Conservation (phyloP, 2,797 vertebrate genomes). For the Crenuchus spilurus region DNA sequence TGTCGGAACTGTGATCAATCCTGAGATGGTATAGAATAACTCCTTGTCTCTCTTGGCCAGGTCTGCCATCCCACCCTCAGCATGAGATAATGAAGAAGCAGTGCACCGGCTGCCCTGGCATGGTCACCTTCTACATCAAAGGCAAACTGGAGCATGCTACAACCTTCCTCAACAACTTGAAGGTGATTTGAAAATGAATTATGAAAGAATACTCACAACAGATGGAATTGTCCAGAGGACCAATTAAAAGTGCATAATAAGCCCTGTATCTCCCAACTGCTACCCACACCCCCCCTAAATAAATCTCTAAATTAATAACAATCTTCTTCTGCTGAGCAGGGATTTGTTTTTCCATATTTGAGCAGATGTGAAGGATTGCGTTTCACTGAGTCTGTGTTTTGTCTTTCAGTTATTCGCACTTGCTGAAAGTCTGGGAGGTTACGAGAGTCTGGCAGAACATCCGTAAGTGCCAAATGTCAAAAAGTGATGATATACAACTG, state of each 20-base stretch:
- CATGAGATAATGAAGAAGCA: conserved; percentile 85
- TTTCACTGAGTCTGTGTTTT: not conserved
- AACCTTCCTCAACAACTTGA: conserved; percentile 85
- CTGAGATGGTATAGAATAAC: not conserved
- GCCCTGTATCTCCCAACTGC: no score
- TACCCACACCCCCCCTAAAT: not conserved
- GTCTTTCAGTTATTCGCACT: conserved; percentile 82
- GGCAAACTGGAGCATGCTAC: conserved; percentile 81
- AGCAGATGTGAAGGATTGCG: not conserved
- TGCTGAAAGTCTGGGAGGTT: conserved; percentile 93
- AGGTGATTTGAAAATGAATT: conserved; percentile 76
- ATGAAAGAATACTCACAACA: not conserved
- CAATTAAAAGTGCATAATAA: not conserved
- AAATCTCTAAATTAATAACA: not conserved
- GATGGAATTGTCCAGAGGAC: not conserved
- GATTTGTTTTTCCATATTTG: no score
- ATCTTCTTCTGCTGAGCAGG: not conserved
- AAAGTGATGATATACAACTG: not conserved
- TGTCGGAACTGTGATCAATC: not conserved
- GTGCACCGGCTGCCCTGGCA: conserved; percentile 87
- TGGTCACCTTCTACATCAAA: conserved; percentile 91
- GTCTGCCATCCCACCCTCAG: conserved; percentile 90
- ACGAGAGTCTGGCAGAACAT: conserved; percentile 93
- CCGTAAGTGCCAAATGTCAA: conserved; percentile 83
- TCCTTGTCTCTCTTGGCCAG: conserved; percentile 64